phyloP scores from a whole-genome alignment of 2,113 vertebrate species.

The Heterotilapia buettikoferi region DNA sequence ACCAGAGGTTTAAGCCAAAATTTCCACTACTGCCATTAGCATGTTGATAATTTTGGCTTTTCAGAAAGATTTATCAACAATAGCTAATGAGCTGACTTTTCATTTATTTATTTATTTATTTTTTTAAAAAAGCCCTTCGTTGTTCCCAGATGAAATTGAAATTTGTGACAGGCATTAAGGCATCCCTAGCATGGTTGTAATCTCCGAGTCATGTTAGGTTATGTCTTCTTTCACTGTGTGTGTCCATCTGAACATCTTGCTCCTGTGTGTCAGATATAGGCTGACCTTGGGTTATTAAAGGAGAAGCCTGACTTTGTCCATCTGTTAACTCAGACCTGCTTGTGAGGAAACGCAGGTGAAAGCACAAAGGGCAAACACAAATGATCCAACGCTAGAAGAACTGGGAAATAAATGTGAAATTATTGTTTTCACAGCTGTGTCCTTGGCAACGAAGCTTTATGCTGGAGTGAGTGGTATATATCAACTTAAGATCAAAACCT shows the following conservation, averaged over 20 bases:
- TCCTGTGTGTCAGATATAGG: background rate
- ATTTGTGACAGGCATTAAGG: background rate
- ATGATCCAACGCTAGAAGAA: background rate
- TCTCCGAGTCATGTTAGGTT: background rate
- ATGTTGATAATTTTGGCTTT: background rate
- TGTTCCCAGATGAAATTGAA: background rate
- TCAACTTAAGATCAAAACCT: background rate
- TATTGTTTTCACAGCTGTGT: constrained; percentile 47
- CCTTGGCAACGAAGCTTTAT: background rate
- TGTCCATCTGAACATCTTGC: background rate
- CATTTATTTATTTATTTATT: background rate
- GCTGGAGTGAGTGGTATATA: background rate
- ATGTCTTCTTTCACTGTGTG: background rate
- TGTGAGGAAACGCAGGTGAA: background rate
- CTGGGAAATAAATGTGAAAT: background rate
- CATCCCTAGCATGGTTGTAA: background rate
- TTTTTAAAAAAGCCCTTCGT: background rate
- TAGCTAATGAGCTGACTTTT: background rate
- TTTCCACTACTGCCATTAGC: background rate
- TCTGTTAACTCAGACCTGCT: background rate
- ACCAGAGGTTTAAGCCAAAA: background rate
- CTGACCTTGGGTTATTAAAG: background rate
- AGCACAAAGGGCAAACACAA: background rate
- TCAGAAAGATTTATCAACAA: background rate
- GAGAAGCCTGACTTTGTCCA: background rate